phyloP scores from a whole-genome alignment of 2,888 invertebrate species.

The Leptothorax acervorum region DNA sequence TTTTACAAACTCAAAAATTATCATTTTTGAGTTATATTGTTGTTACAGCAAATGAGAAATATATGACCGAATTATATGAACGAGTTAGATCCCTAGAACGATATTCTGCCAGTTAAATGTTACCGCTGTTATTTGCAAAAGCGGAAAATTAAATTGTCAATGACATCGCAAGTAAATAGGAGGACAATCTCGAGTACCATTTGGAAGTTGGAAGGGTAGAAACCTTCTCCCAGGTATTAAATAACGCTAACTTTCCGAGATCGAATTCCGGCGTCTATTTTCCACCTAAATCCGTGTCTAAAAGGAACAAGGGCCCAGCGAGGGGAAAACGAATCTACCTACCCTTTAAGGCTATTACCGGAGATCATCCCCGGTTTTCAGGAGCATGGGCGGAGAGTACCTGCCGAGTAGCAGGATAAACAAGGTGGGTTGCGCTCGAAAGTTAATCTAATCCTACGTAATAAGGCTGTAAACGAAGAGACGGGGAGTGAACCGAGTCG shows the following conservation, averaged over 20 bases:
- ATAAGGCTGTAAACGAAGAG: constrained; percentile 78
- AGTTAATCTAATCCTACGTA: constrained; percentile 81
- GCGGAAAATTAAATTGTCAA: constrained; percentile 23
- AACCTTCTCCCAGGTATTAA: constrained; percentile 35
- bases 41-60: neutral
- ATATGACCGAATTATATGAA: neutral
- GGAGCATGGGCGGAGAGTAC: constrained; percentile 58
- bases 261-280: constrained; percentile 51
- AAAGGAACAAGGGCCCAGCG: constrained; percentile 26
- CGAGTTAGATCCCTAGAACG: neutral
- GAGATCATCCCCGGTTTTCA: constrained; percentile 73
- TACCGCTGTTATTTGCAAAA: neutral
- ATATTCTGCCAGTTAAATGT: neutral
- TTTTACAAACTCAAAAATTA: too few relatives aligned
- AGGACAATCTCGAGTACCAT: constrained; percentile 15
- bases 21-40: too few relatives aligned
- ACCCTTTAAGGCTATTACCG: constrained; percentile 80
- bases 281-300: constrained; percentile 52
- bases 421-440: constrained; percentile 76
- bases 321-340: constrained; percentile 42
- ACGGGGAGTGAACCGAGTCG: constrained; percentile 37
- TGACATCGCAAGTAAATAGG: neutral
- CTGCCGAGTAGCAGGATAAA: constrained; percentile 72
- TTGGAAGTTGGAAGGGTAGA: neutral
- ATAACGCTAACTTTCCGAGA: constrained; percentile 57